These are phyloP conservation scores for Sphaerophoria taeniata DNA, from an alignment of 2,888 invertebrate genomes.

Conservation along the genomic window DNA sequence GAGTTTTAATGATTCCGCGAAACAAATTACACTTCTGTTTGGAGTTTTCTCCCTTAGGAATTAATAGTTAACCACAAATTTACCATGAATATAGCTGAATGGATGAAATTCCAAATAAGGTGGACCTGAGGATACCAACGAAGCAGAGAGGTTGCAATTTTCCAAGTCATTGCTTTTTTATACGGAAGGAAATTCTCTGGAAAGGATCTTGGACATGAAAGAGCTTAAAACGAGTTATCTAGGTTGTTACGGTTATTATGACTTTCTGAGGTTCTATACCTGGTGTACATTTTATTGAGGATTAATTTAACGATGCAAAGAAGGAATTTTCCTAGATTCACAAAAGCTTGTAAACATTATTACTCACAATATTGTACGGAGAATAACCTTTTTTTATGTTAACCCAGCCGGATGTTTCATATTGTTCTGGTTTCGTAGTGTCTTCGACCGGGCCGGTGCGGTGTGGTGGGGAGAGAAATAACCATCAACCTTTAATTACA, in stretches of 20 bases:
- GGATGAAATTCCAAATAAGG: slow-evolving; percentile 2
- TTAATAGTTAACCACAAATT: slow-evolving; percentile 36
- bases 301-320: slow-evolving; percentile 13
- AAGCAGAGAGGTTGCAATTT: slow-evolving; percentile 1
- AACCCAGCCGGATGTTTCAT: neutral
- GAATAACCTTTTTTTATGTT: slow-evolving; percentile 8
- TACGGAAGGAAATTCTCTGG: slow-evolving; percentile 11
- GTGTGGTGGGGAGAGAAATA: neutral
- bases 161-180: slow-evolving; percentile 43
- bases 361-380: neutral
- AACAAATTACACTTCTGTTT: slow-evolving; percentile 58
- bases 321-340: neutral
- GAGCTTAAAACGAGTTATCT: slow-evolving; percentile 41
- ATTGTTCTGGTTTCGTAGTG: neutral
- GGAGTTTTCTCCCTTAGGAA: slow-evolving; percentile 28
- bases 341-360: slow-evolving; percentile 12
- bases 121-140: neutral
- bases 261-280: slow-evolving; percentile 11
- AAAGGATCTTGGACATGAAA: slow-evolving; percentile 4
- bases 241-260: slow-evolving; percentile 14
- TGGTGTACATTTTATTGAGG: neutral
- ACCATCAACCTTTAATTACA: slow-evolving; percentile 15
- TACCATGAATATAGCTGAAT: neutral
- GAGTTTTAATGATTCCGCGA: slow-evolving; percentile 71
- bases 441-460: neutral